Evolutionary conservation across 2,797 vertebrate genomes (phyloP).

Genomic region (Phataginus tricuspis): DNA sequence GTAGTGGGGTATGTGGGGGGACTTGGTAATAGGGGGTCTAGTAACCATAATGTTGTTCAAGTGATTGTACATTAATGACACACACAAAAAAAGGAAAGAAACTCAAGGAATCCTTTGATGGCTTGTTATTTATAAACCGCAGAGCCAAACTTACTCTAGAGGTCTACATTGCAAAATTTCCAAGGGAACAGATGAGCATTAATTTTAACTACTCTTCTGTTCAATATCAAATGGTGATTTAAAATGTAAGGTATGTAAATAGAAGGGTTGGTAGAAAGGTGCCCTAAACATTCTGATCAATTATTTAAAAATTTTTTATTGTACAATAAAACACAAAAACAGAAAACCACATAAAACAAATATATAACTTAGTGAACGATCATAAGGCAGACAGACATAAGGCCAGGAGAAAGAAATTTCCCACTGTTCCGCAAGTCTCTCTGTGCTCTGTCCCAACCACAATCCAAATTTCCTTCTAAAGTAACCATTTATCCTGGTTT

Average conservation of each 20-base stretch:
- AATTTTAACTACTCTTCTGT: neutral
- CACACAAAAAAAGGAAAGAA: neutral
- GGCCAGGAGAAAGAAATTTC: neutral
- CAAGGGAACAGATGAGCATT: constrained; percentile 18
- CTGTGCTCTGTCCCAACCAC: neutral
- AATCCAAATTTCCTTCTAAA: neutral
- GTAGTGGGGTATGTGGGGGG: too few relatives aligned
- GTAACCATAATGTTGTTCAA: too few relatives aligned
- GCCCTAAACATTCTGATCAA: neutral
- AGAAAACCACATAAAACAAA: constrained; percentile 28
- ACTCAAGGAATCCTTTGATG: constrained; percentile 24
- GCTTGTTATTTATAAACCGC: constrained; percentile 44
- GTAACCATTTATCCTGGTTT: neutral
- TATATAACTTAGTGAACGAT: neutral
- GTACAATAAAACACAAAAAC: constrained; percentile 31
- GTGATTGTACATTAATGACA: too few relatives aligned
- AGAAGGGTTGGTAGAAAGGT: neutral
- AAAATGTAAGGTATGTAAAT: neutral
- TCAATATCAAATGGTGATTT: constrained; percentile 28
- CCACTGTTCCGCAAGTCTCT: neutral
- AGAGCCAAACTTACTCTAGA: constrained; percentile 12
- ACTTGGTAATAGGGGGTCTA: too few relatives aligned
- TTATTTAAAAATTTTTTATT: neutral
- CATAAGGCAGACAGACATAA: neutral
- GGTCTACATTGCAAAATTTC: constrained; percentile 18